phyloP scores from a whole-genome alignment of 2,797 vertebrate genomes.

The Nannoperca australis region DNA sequence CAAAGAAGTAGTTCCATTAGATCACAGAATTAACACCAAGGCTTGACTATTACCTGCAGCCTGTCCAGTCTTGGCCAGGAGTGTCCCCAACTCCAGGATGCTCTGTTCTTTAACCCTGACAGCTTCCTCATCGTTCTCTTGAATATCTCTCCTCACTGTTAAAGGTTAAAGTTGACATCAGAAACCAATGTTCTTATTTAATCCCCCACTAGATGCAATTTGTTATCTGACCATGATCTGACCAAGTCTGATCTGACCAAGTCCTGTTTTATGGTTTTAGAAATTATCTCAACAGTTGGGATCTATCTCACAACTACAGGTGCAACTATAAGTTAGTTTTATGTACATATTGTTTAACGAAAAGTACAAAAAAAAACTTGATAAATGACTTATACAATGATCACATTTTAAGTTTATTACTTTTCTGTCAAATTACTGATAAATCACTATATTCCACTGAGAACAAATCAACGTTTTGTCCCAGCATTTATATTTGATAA shows the following conservation, averaged over 20 bases:
- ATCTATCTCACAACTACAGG: background rate
- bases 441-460: background rate
- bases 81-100: slow-evolving; percentile 95
- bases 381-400: background rate
- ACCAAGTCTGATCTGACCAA: background rate
- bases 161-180: background rate
- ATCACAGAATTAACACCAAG: background rate
- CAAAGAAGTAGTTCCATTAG: background rate
- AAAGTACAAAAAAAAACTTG: background rate
- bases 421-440: background rate
- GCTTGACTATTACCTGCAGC: slow-evolving; percentile 89
- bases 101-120: slow-evolving; percentile 99
- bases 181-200: background rate
- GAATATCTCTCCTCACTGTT: slow-evolving; percentile 96
- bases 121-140: slow-evolving; percentile 96
- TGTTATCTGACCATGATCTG: background rate
- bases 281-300: background rate
- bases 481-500: background rate
- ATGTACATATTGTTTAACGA: background rate
- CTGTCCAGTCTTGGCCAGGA: slow-evolving; percentile 97
- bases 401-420: background rate
- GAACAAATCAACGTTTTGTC: background rate
- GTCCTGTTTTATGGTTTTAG: background rate
- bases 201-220: background rate
- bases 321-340: background rate